These are phyloP conservation scores for Varanus komodoensis DNA, from an alignment of 2,113 vertebrate genomes.

Conservation along the genomic window DNA sequence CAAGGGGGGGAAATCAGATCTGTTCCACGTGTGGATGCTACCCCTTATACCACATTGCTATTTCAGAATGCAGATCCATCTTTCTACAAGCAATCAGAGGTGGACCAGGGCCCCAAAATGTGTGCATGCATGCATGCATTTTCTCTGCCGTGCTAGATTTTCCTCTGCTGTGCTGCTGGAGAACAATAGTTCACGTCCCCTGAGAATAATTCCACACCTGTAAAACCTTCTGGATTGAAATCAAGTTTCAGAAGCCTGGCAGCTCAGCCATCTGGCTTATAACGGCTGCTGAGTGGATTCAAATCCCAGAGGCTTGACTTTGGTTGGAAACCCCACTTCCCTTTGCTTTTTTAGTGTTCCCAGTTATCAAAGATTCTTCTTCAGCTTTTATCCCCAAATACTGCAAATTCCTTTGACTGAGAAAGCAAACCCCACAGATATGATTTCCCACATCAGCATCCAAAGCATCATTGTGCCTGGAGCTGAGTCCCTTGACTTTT, in stretches of 20 bases:
- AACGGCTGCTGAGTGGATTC: conserved; percentile 56
- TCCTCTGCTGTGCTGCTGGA: conserved; percentile 66
- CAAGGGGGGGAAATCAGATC: background rate
- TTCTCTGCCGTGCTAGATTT: conserved; percentile 65
- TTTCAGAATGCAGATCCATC: background rate
- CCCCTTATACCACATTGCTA: background rate
- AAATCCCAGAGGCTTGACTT: conserved; percentile 30
- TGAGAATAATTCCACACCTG: conserved; percentile 71
- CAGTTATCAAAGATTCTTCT: background rate
- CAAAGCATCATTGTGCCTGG: background rate
- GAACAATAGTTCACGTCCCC: conserved; percentile 72
- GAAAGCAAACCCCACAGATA: background rate
- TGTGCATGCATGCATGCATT: background rate
- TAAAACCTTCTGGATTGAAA: conserved; percentile 63
- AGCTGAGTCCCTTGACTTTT: background rate
- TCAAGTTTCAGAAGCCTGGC: conserved; percentile 53
- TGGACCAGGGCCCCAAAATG: conserved; percentile 29
- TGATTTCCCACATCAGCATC: background rate
- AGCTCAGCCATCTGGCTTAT: conserved; percentile 61
- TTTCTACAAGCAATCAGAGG: background rate
- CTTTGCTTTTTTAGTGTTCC: conserved; percentile 24
- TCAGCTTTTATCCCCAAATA: conserved; percentile 28
- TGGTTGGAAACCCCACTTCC: conserved; percentile 42
- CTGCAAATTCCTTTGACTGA: background rate
- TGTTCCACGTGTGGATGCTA: background rate